A percentile compares a stretch with the other conserved stretches of the same genome.
These are phyloP conservation scores for Dryoscopus gambensis DNA, from an alignment of 2,113 vertebrate genomes.

Conservation along the genomic window DNA sequence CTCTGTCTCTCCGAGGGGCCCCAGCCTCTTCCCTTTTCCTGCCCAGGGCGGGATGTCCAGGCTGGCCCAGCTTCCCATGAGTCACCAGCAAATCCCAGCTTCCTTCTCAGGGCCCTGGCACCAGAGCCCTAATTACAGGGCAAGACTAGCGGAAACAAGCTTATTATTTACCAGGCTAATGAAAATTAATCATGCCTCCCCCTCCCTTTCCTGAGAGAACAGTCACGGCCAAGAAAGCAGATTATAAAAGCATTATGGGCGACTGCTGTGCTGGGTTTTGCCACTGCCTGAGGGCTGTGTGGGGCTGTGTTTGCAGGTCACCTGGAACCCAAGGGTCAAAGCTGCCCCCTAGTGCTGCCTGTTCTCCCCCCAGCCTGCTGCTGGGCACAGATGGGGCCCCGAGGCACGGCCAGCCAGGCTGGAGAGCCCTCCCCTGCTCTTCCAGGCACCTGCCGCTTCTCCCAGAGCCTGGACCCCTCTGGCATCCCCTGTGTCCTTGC, in stretches of 20 bases:
- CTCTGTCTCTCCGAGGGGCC: neutral
- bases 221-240: neutral
- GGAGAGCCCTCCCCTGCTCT: neutral
- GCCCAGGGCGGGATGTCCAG: neutral
- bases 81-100: slow-evolving; percentile 25
- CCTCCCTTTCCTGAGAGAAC: slow-evolving; percentile 7
- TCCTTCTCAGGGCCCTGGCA: slow-evolving; percentile 4
- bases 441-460: slow-evolving; percentile 17
- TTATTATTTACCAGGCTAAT: slow-evolving; percentile 50
- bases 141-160: slow-evolving; percentile 24
- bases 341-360: neutral
- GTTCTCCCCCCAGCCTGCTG: neutral
- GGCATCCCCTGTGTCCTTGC: neutral
- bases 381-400: slow-evolving; percentile 18
- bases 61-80: neutral
- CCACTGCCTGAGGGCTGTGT: neutral
- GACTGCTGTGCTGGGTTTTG: neutral
- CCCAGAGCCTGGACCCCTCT: neutral
- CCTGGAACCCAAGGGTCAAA: neutral
- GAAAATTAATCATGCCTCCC: slow-evolving; percentile 41
- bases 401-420: neutral
- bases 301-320: neutral
- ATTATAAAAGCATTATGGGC: neutral
- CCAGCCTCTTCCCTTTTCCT: neutral
- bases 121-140: slow-evolving; percentile 19